Percentiles rank a stretch among this genome's conserved stretches.
Evolutionary conservation across 2,113 vertebrate genomes (phyloP).

Genomic region (Myotis davidii): DNA sequence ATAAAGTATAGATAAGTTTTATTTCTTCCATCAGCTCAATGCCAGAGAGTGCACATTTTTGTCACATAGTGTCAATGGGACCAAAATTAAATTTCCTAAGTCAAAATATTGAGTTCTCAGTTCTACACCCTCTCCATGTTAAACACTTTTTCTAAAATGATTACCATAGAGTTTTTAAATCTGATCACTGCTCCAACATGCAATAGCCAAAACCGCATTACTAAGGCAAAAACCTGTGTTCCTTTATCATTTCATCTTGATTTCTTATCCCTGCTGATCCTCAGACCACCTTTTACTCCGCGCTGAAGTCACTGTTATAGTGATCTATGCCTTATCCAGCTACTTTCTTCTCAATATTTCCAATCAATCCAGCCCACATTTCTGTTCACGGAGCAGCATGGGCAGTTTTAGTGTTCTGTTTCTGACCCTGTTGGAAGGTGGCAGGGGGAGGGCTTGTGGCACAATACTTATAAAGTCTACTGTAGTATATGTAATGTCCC

Average conservation of each 20-base stretch:
- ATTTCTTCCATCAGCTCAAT: not conserved
- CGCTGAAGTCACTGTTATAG: not conserved
- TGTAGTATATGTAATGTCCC: not conserved
- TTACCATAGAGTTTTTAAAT: not conserved
- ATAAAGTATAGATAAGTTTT: not conserved
- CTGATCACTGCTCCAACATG: not conserved
- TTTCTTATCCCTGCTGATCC: not conserved
- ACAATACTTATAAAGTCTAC: not conserved
- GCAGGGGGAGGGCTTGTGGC: not conserved
- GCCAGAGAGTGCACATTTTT: not conserved
- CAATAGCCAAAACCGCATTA: not conserved
- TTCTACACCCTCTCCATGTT: not conserved
- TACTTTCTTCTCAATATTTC: not conserved
- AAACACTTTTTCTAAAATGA: not conserved
- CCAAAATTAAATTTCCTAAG: not conserved
- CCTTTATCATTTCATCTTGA: not conserved
- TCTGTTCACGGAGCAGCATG: not conserved
- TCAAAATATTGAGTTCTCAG: not conserved
- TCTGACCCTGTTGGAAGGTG: not conserved
- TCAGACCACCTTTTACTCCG: not conserved
- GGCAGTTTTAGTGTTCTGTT: not conserved
- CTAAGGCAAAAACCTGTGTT: not conserved
- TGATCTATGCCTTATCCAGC: not conserved
- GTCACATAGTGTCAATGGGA: too few species aligned
- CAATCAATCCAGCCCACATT: not conserved